These are phyloP conservation scores for Drosophila longiperda DNA, from an alignment of 2,888 invertebrate genomes.

Conservation along the genomic window DNA sequence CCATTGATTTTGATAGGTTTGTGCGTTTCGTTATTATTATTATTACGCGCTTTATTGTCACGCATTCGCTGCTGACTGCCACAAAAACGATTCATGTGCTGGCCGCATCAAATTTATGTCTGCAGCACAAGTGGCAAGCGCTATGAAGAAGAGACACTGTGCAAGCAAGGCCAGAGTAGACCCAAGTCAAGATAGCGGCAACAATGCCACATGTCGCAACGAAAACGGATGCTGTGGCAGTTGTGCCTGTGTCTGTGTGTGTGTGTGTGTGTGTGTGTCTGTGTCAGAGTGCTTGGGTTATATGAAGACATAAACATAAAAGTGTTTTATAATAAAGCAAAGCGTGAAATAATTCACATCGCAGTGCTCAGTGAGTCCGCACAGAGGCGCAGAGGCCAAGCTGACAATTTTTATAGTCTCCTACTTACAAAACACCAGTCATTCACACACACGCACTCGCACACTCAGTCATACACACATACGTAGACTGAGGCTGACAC, in stretches of 20 bases:
- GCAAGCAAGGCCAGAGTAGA: conserved; percentile 14
- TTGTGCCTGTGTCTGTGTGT: conserved; percentile 8
- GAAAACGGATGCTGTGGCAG: conserved; percentile 57
- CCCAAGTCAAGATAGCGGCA: conserved; percentile 35
- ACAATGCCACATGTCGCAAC: conserved; percentile 71
- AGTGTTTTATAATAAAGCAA: conserved; percentile 82
- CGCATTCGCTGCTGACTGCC: conserved; percentile 51
- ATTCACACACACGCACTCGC: not conserved
- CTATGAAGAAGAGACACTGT: conserved; percentile 58
- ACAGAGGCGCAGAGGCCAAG: conserved; percentile 58
- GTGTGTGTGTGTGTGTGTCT: conserved; percentile 6
- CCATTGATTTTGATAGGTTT: conserved; percentile 63
- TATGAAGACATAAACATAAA: conserved; percentile 80
- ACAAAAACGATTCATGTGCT: conserved; percentile 56
- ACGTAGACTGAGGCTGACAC: conserved; percentile 52
- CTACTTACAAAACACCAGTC: conserved; percentile 16
- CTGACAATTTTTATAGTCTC: conserved; percentile 80
- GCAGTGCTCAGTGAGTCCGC: conserved; percentile 43
- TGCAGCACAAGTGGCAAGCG: conserved; percentile 72
- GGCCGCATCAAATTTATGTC: conserved; percentile 76
- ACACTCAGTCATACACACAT: not conserved
- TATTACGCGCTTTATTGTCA: conserved; percentile 78
- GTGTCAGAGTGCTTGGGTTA: conserved; percentile 74
- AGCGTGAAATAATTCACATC: conserved; percentile 79
- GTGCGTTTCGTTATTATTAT: conserved; percentile 58